Base-by-base conservation (phyloP, 1,140 invertebrate genomes). In the Papilio helenus region DNA sequence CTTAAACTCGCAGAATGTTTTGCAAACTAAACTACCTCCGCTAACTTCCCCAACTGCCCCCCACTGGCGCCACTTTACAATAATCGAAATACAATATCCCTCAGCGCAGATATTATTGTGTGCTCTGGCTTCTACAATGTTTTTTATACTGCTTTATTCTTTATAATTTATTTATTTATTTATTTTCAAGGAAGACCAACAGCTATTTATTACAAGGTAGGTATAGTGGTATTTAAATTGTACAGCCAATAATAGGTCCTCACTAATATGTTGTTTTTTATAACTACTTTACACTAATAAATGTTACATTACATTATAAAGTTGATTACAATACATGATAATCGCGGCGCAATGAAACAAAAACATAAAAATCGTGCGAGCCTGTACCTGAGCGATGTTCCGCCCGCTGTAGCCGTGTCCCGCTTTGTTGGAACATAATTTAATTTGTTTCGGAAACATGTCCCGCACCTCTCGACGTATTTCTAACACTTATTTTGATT, bases 401-500 rank as follows among this genome's bases (percentile, higher is more conserved):
- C 39, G 44, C 20, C 34, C 44, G 72, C 20, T 73, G 44, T 46
- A 46, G 10, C 44, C 14, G 44, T 1, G 44, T 39, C 46, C 39
- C 72, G 49, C 39, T 73, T 76, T 51, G 44, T 55, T 34, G 26
- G 73, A 51, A 76, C 49, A 76, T 76, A 10, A 55, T 55, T 76
- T 34, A 76, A 76, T 76, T 49, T 76, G 49, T 76, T 76, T 34
- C 73, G 73, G 58, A 76, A 58, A 76, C 73, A 76, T 76, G 73
- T 76, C 16, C n/a, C 73, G n/a, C 16, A 55, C 3, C 12, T 44
- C 72, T 23, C 44, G 18, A 49, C 14, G 1, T 46, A 18, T 73
- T 26, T 46, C 12, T n/a, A 29, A 55, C 44, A 55, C 12, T 9
- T 10, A 26, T 26, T 74, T 7, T 44, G 16, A 76, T 34, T 76